Conservation (phyloP, 1,140 invertebrate genomes). For the Tetranychus urticae region DNA sequence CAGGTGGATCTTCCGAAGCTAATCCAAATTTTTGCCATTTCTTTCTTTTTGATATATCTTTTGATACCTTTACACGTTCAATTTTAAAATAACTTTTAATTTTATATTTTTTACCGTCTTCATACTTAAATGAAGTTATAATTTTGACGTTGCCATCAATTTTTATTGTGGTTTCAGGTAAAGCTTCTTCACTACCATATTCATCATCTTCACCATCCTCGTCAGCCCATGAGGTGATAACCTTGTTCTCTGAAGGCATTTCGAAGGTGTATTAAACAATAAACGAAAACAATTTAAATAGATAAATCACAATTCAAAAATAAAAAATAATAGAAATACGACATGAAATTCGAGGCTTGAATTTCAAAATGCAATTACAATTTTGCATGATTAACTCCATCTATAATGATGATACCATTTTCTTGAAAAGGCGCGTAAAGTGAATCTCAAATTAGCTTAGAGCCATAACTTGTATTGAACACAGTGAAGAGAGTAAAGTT, state of each 20-base stretch:
- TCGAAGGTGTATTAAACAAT: too few relatives aligned
- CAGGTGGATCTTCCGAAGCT: constrained; percentile 64
- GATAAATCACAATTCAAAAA: too few relatives aligned
- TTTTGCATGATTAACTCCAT: too few relatives aligned
- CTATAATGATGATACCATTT: too few relatives aligned
- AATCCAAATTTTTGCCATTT: constrained; percentile 84
- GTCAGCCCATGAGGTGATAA: constrained; percentile 8
- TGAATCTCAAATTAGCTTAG: constrained; percentile 22
- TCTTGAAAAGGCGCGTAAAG: too few relatives aligned
- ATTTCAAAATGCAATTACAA: too few relatives aligned
- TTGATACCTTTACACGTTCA: constrained; percentile 68
- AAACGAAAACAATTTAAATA: too few relatives aligned
- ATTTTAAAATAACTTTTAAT: constrained; percentile 70
- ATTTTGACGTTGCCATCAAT: constrained; percentile 68
- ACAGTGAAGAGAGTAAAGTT: constrained; percentile 44
- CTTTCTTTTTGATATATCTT: constrained; percentile 70
- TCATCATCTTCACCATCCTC: constrained; percentile 1
- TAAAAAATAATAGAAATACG: too few relatives aligned
- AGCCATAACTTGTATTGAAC: constrained; percentile 54
- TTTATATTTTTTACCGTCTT: constrained; percentile 55
- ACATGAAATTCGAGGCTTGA: too few relatives aligned
- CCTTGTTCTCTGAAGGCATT: not conserved
- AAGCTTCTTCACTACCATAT: not conserved
- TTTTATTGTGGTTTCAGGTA: constrained; percentile 36
- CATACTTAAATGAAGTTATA: constrained; percentile 71